phyloP scores from a whole-genome alignment of 2,113 vertebrate species.

The Butorides virescens region DNA sequence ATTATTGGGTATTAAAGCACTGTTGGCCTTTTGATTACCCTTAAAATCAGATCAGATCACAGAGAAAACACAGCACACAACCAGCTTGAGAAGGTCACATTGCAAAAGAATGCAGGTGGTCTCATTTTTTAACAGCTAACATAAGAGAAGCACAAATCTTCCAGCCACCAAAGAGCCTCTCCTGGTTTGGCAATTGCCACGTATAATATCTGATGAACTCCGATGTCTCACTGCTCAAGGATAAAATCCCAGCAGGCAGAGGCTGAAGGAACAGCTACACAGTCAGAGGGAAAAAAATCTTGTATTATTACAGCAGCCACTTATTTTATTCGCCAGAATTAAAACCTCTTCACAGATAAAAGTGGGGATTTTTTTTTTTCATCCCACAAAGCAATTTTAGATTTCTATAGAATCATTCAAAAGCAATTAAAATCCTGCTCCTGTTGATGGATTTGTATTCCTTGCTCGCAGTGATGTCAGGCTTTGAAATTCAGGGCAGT shows the following conservation, averaged over 20 bases:
- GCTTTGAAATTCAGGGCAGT: conserved; percentile 35
- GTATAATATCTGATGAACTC: conserved; percentile 45
- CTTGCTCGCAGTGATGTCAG: not conserved
- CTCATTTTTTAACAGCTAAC: conserved; percentile 35
- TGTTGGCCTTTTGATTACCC: conserved; percentile 27
- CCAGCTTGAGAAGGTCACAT: conserved; percentile 52
- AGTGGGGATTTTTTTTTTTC: not conserved
- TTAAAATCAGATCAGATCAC: conserved; percentile 44
- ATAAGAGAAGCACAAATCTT: conserved; percentile 51
- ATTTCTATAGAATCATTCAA: conserved; percentile 41
- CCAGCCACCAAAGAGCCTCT: conserved; percentile 28
- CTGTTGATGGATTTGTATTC: conserved; percentile 39
- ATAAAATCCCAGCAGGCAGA: conserved; percentile 33
- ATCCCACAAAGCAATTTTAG: conserved; percentile 17
- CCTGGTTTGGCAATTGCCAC: conserved; percentile 37
- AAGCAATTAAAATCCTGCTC: conserved; percentile 32
- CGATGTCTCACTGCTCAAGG: not conserved
- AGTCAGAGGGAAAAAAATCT: conserved; percentile 15
- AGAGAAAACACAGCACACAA: conserved; percentile 15
- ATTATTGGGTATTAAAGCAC: conserved; percentile 46
- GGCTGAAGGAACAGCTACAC: conserved; percentile 11
- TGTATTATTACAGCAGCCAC: conserved; percentile 1
- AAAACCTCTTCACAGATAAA: conserved; percentile 33
- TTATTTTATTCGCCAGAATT: not conserved
- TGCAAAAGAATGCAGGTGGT: conserved; percentile 53